Conservation (phyloP, 2,113 vertebrate species). For the Lucifuga dentata region DNA sequence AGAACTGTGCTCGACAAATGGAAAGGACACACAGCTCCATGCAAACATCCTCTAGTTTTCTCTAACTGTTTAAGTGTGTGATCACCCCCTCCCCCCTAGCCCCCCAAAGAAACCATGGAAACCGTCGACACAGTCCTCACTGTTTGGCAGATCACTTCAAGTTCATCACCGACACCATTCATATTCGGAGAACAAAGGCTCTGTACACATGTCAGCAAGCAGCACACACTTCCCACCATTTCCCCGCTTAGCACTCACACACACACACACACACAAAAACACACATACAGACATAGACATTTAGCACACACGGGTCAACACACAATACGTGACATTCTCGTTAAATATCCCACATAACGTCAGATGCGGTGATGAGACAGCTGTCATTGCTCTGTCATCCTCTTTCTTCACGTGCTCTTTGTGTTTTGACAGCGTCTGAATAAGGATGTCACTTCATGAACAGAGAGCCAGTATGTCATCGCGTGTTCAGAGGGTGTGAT, state of each 20-base stretch:
- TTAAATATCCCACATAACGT: constrained; percentile 19
- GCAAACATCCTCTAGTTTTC: constrained; percentile 38
- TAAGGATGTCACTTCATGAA: constrained; percentile 46
- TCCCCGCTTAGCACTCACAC: constrained; percentile 8
- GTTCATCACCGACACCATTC: constrained; percentile 51
- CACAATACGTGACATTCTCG: constrained; percentile 16
- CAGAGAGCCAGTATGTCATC: constrained; percentile 51
- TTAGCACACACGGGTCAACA: constrained; percentile 26
- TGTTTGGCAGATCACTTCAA: constrained; percentile 51
- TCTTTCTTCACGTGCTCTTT: constrained; percentile 57
- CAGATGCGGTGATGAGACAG: constrained; percentile 25
- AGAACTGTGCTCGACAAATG: constrained; percentile 15
- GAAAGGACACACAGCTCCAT: constrained; percentile 11
- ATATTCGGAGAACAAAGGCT: constrained; percentile 68
- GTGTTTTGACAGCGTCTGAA: constrained; percentile 60
- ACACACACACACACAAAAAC: neutral
- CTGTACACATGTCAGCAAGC: constrained; percentile 81
- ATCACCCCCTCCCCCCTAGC: neutral
- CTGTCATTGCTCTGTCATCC: constrained; percentile 47
- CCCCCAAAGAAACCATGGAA: constrained; percentile 66
- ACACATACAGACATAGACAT: constrained; percentile 6
- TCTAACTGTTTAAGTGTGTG: constrained; percentile 26
- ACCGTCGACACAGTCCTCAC: constrained; percentile 49
- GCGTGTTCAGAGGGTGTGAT: constrained; percentile 45
- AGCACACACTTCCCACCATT: constrained; percentile 16